These are phyloP conservation scores for Belonocnema kinseyi DNA, from an alignment of 1,140 invertebrate genomes.

Conservation along the genomic window DNA sequence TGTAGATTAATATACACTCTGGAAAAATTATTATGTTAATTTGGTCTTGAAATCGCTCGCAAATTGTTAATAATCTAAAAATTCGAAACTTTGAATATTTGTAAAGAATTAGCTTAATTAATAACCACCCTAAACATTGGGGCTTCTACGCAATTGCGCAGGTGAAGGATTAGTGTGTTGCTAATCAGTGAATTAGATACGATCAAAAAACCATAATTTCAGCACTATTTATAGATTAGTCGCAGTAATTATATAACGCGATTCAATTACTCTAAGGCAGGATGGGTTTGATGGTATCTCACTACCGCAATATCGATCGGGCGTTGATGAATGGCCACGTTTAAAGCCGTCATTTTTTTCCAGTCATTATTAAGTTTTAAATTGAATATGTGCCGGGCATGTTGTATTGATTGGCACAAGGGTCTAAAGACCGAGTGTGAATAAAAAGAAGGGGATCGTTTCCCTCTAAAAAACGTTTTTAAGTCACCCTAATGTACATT, in stretches of 20 bases:
- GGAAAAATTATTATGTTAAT: no score
- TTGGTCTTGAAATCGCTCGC: no score
- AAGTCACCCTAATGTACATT: no score
- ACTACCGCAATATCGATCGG: conserved; percentile 64
- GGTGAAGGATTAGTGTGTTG: conserved; percentile 61
- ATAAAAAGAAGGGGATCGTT: conserved; percentile 53
- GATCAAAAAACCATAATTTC: conserved; percentile 63
- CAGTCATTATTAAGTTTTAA: conserved; percentile 63
- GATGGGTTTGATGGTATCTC: conserved; percentile 60
- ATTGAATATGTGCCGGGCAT: conserved; percentile 60
- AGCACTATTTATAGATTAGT: conserved; percentile 68
- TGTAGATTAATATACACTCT: no score
- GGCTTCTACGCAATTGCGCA: background rate
- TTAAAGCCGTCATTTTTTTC: conserved; percentile 60
- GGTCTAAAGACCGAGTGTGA: conserved; percentile 51
- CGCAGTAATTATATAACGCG: conserved; percentile 69
- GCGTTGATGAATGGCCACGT: conserved; percentile 61
- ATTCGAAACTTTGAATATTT: no score
- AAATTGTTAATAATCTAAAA: no score
- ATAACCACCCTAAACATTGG: background rate
- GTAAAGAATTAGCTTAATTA: no score
- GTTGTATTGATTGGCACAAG: conserved; percentile 42
- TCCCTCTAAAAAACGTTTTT: no score
- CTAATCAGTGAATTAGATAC: conserved; percentile 57
- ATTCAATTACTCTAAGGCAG: conserved; percentile 65